Conservation (phyloP, 2,888 invertebrate genomes). For the Anaspis maculata region DNA sequence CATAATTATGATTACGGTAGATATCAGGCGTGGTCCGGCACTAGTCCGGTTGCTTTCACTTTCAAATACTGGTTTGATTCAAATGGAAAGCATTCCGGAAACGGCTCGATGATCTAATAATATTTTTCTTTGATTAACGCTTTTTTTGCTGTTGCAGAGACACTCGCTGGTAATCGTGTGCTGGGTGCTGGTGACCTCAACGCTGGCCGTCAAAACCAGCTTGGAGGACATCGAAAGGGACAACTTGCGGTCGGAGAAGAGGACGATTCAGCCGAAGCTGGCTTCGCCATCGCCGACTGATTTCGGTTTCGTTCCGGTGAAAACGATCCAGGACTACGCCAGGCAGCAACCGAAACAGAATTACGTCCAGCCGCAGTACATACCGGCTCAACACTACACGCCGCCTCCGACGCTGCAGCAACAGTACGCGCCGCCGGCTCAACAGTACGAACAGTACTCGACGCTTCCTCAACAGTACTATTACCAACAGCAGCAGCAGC, state of each 20-base stretch:
- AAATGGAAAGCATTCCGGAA: too few species aligned
- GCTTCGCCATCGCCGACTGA: constrained; percentile 17
- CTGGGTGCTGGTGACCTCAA: constrained; percentile 30
- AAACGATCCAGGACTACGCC: constrained; percentile 25
- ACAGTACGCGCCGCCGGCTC: constrained; percentile 31
- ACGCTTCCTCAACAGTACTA: constrained; percentile 10
- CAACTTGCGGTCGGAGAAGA: constrained; percentile 52
- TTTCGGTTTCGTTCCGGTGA: constrained; percentile 29
- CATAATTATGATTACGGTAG: too few species aligned
- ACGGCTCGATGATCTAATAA: too few species aligned
- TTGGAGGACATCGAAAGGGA: constrained; percentile 70
- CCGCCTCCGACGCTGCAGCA: constrained; percentile 26
- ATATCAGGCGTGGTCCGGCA: too few species aligned
- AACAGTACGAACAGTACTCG: constrained; percentile 14
- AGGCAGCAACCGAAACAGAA: constrained; percentile 23
- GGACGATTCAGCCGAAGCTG: constrained; percentile 5
- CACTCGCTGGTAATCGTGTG: constrained; percentile 20
- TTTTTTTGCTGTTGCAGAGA: constrained; percentile 21
- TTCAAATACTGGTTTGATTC: too few species aligned
- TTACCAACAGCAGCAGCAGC: background rate
- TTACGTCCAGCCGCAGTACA: constrained; percentile 20
- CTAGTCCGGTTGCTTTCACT: too few species aligned
- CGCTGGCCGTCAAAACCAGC: constrained; percentile 54
- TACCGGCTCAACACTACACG: constrained; percentile 21
- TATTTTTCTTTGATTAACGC: too few species aligned